Evolutionary conservation across 2,888 invertebrate species (phyloP).

Genomic region (Icerya purchasi): DNA sequence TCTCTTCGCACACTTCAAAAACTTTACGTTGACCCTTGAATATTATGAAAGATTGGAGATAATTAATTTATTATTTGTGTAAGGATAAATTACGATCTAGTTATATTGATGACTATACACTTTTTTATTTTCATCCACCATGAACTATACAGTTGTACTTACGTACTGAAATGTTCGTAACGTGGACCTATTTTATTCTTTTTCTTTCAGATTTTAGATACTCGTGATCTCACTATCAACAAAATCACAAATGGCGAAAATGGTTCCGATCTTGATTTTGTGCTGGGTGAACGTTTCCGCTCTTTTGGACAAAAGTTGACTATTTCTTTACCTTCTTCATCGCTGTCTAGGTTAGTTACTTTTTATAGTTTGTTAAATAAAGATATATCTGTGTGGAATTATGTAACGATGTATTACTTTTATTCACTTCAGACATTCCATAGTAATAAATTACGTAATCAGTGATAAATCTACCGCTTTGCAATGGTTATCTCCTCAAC

Average conservation of each 20-base stretch:
- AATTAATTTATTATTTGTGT: neutral
- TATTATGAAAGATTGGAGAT: no score
- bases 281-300: conserved; percentile 35
- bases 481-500: conserved; percentile 70
- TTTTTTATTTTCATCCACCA: neutral
- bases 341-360: neutral
- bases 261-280: conserved; percentile 34
- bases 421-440: neutral
- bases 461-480: conserved; percentile 57
- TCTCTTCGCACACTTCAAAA: no score
- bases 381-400: conserved; percentile 1
- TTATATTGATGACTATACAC: no score
- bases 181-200: no score
- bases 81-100: no score
- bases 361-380: neutral
- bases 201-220: conserved; percentile 46
- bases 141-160: neutral
- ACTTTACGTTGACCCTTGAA: no score
- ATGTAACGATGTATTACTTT: conserved; percentile 25
- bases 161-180: no score
- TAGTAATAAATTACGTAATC: conserved; percentile 47
- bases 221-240: conserved; percentile 42
- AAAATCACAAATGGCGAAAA: conserved; percentile 33
- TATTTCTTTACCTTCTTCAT: neutral
- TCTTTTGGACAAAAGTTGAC: conserved; percentile 53